Percentiles rank a stretch among this genome's conserved stretches.
phyloP scores from a whole-genome alignment of 30 jellyfish, hydroid and myxozoan genomes.

The Turritopsis dohrnii region DNA sequence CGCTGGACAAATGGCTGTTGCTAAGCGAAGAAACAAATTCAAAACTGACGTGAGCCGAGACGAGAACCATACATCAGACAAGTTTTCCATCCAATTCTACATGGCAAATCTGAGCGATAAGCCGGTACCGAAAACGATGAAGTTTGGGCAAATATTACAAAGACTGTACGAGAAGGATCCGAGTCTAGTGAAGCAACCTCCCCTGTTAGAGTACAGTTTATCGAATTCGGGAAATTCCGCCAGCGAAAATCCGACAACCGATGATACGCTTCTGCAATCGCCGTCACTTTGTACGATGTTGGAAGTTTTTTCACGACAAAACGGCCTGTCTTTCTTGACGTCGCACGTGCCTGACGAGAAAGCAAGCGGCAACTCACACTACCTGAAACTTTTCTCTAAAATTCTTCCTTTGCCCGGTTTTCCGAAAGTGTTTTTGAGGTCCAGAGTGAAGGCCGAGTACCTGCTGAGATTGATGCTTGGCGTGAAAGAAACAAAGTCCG shows the following conservation, averaged over 20 bases:
- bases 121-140: slow-evolving; percentile 46
- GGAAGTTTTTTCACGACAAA: slow-evolving; percentile 63
- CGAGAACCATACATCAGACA: neutral
- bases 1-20: slow-evolving; percentile 56
- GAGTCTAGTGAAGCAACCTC: slow-evolving; percentile 3
- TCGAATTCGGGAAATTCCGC: slow-evolving; percentile 4
- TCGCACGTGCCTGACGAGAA: slow-evolving; percentile 11
- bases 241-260: neutral
- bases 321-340: slow-evolving; percentile 73
- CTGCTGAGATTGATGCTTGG: slow-evolving; percentile 87
- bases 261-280: slow-evolving; percentile 22
- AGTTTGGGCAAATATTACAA: slow-evolving; percentile 58
- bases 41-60: slow-evolving; percentile 1
- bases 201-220: slow-evolving; percentile 16
- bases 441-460: slow-evolving; percentile 64
- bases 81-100: slow-evolving; percentile 11
- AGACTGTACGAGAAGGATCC: slow-evolving; percentile 26
- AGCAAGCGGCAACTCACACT: neutral
- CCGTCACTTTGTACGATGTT: slow-evolving; percentile 54
- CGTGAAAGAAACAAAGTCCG: slow-evolving; percentile 66
- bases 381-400: slow-evolving; percentile 23
- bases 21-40: slow-evolving; percentile 48
- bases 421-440: slow-evolving; percentile 62
- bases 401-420: slow-evolving; percentile 75
- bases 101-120: slow-evolving; percentile 27